phyloP scores from a whole-genome alignment of 2,797 vertebrate species.

The Allobates femoralis region DNA sequence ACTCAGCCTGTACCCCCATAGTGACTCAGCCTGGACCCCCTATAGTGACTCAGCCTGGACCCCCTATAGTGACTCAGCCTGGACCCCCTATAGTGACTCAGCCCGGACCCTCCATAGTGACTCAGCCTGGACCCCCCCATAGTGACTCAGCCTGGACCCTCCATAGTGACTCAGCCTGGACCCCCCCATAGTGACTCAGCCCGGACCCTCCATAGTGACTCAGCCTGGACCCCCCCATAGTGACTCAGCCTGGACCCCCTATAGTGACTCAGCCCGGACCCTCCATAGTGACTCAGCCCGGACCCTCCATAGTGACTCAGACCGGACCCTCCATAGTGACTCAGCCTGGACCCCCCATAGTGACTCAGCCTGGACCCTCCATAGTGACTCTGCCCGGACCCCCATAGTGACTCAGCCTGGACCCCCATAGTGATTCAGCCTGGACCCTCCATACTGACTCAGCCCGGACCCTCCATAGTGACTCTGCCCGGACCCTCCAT shows the following conservation, averaged over 20 bases:
- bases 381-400: not conserved
- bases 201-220: not conserved
- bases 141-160: not conserved
- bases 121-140: conserved; percentile 4
- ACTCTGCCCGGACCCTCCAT: not conserved
- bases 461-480: not conserved
- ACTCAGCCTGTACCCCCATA: not conserved
- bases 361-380: too few relatives aligned
- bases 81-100: not conserved
- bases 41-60: too few relatives aligned
- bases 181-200: not conserved
- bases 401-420: not conserved
- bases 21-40: conserved; percentile 6
- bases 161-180: not conserved
- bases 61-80: not conserved
- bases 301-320: not conserved
- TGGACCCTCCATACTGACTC: not conserved
- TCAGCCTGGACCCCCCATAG: conserved; percentile 10
- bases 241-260: too few relatives aligned
- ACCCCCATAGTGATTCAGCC: not conserved
- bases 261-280: not conserved
- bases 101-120: not conserved
- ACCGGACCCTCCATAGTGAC: too few relatives aligned
- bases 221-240: conserved; percentile 4
- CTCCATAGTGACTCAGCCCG: not conserved